Conservation (phyloP, 2,797 vertebrate species). For the Corythornis leucogaster region DNA sequence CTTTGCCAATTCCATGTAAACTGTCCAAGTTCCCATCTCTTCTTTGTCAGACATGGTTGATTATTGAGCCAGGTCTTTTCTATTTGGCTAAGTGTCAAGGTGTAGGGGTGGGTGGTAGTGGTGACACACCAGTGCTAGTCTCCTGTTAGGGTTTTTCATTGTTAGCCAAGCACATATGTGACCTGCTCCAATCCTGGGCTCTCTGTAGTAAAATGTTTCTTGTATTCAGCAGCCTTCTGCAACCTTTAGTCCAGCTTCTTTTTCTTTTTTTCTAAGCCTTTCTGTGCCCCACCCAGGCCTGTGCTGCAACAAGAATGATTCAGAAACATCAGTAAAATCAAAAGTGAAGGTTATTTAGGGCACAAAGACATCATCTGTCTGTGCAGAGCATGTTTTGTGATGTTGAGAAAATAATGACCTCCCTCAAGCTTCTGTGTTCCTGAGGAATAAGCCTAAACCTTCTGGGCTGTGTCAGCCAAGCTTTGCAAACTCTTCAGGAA, state of each 20-base stretch:
- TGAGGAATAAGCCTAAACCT: background rate
- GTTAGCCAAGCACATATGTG: background rate
- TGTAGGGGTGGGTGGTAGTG: background rate
- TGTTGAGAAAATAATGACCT: background rate
- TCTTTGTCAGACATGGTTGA: background rate
- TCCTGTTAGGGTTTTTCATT: background rate
- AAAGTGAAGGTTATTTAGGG: background rate
- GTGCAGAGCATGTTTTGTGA: background rate
- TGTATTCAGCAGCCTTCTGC: background rate
- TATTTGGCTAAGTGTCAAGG: background rate
- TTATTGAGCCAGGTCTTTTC: background rate
- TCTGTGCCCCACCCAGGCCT: background rate
- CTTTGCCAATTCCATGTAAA: background rate
- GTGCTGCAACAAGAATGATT: background rate
- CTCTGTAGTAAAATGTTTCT: background rate
- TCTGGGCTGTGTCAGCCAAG: background rate
- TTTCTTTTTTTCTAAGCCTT: fast-evolving
- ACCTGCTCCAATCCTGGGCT: background rate
- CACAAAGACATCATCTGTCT: background rate
- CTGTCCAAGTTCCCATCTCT: background rate
- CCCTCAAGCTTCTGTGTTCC: background rate
- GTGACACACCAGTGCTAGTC: background rate
- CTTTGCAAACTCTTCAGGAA: background rate
- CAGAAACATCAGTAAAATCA: background rate
- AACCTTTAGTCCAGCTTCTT: background rate